These are phyloP conservation scores for Osmerus mordax DNA, from an alignment of 2,113 vertebrate genomes.

Conservation along the genomic window DNA sequence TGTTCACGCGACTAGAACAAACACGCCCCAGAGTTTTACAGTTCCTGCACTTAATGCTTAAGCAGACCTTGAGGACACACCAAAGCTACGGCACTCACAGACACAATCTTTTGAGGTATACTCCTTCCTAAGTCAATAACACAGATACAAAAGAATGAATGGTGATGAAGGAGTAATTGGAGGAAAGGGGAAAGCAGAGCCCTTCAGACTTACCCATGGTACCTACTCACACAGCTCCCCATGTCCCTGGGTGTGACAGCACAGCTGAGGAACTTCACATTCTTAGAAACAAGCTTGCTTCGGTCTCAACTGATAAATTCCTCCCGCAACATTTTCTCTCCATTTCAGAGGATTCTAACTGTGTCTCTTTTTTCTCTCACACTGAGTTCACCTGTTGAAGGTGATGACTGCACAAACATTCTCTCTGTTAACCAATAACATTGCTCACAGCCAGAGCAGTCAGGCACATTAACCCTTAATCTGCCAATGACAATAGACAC, in stretches of 20 bases:
- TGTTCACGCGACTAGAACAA: slow-evolving; percentile 46
- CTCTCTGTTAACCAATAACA: slow-evolving; percentile 63
- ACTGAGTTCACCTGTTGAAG: slow-evolving; percentile 72
- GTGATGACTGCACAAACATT: slow-evolving; percentile 60
- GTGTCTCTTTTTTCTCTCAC: background rate
- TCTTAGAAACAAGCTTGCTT: slow-evolving; percentile 50
- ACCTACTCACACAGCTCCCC: slow-evolving; percentile 91
- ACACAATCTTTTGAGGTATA: background rate
- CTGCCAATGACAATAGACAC: background rate
- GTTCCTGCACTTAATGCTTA: background rate
- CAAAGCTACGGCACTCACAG: background rate
- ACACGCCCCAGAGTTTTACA: background rate
- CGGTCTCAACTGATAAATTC: background rate
- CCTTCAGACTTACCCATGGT: slow-evolving; percentile 82
- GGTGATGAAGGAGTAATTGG: background rate
- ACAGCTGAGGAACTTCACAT: slow-evolving; percentile 59
- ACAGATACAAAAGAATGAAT: background rate
- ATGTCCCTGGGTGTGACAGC: slow-evolving; percentile 73
- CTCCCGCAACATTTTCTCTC: too few species aligned
- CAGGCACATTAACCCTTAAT: slow-evolving; percentile 57
- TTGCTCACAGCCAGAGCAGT: slow-evolving; percentile 19
- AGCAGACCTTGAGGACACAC: too few species aligned
- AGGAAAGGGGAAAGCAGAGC: background rate
- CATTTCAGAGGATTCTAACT: too few species aligned
- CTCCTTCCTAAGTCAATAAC: slow-evolving; percentile 27